These are phyloP conservation scores for Chaetura pelagica DNA, from an alignment of 2,113 vertebrate genomes.

Conservation along the genomic window DNA sequence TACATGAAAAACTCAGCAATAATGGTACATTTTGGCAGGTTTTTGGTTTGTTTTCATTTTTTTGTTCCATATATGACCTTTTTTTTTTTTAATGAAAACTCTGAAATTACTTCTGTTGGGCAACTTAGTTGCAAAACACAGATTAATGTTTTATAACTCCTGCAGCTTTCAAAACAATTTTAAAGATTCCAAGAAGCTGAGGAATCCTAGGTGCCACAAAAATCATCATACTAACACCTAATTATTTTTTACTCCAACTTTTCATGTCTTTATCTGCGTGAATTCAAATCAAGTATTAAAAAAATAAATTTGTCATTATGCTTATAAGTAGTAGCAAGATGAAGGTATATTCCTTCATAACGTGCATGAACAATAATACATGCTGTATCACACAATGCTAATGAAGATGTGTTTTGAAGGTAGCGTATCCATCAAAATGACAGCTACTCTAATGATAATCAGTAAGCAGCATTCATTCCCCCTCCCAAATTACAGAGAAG, in stretches of 20 bases:
- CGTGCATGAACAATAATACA: background rate
- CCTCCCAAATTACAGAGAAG: background rate
- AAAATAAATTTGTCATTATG: background rate
- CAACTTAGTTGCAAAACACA: background rate
- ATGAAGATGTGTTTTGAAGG: background rate
- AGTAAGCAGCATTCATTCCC: background rate
- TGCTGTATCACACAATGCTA: background rate
- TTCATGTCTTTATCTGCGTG: background rate
- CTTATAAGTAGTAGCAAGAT: background rate
- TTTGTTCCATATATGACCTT: background rate
- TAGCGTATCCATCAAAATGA: background rate
- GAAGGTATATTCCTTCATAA: background rate
- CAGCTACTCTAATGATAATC: background rate
- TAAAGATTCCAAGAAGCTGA: background rate
- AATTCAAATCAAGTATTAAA: background rate
- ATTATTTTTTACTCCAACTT: background rate
- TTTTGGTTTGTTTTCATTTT: background rate
- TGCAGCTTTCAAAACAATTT: background rate
- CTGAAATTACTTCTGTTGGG: background rate
- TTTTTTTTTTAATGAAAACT: background rate
- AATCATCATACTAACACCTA: background rate
- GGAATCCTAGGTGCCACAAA: background rate
- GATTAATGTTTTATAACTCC: background rate
- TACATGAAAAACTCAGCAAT: background rate
- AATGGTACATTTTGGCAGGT: background rate